These are phyloP conservation scores for Erpornis zantholeuca DNA, from an alignment of 2,113 vertebrate species.

Conservation along the genomic window DNA sequence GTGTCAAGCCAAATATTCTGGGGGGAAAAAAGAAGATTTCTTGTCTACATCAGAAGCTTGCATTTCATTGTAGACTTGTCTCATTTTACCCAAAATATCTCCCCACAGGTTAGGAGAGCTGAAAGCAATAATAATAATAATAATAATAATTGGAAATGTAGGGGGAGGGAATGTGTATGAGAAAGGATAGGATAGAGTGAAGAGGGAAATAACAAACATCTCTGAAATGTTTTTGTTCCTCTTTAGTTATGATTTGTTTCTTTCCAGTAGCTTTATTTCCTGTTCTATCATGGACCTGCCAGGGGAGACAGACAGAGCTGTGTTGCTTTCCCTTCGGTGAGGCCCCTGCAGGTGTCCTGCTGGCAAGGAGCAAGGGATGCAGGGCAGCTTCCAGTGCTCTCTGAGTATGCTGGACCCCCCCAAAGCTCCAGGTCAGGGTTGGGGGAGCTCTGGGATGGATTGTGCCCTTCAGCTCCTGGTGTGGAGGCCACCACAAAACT, in stretches of 20 bases:
- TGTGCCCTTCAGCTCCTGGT: neutral
- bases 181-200: neutral
- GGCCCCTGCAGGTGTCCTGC: neutral
- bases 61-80: constrained; percentile 42
- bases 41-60: constrained; percentile 55
- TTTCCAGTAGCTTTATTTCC: neutral
- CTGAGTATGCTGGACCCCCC: neutral
- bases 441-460: neutral
- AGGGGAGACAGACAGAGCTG: neutral
- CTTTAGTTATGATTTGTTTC: neutral
- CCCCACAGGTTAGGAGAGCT: constrained; percentile 22
- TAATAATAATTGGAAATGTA: neutral
- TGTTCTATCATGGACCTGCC: neutral
- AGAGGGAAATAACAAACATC: neutral
- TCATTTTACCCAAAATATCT: constrained; percentile 50
- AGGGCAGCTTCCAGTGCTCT: neutral
- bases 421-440: neutral
- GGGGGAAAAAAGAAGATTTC: constrained; percentile 48
- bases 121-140: neutral
- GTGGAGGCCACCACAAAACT: neutral
- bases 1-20: constrained; percentile 71
- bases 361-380: neutral
- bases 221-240: neutral
- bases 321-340: neutral
- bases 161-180: neutral